These are phyloP conservation scores for Chloropsis cyanopogon DNA, from an alignment of 2,113 vertebrate species.

Conservation along the genomic window DNA sequence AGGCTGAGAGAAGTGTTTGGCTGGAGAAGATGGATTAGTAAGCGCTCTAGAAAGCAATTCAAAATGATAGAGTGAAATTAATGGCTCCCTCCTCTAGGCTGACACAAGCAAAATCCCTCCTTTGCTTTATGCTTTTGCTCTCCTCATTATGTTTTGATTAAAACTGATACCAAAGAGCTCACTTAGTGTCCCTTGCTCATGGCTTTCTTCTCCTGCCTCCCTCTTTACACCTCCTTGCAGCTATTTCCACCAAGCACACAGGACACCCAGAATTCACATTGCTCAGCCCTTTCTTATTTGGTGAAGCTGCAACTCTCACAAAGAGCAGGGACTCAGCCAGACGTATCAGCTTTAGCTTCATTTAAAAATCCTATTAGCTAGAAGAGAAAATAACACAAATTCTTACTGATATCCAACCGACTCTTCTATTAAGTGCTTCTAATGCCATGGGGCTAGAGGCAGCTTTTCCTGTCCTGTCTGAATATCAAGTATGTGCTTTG, in stretches of 20 bases:
- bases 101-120: conserved; percentile 45
- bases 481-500: background rate
- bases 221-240: background rate
- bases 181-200: background rate
- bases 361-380: conserved; percentile 20
- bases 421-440: conserved; percentile 3
- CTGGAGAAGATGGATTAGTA: conserved; percentile 27
- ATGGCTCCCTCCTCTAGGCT: conserved; percentile 29
- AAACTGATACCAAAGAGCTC: background rate
- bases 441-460: conserved; percentile 1
- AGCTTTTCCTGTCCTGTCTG: conserved; percentile 14
- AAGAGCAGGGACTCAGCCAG: conserved; percentile 15
- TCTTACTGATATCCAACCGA: background rate
- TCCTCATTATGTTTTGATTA: conserved; percentile 27
- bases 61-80: conserved; percentile 32
- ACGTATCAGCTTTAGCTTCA: background rate
- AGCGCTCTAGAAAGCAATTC: conserved; percentile 12
- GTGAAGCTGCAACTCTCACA: background rate
- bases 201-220: background rate
- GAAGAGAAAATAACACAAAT: conserved; percentile 30
- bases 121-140: background rate
- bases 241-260: background rate
- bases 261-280: background rate
- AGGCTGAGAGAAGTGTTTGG: conserved; percentile 10
- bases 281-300: background rate